Evolutionary conservation across 1,140 invertebrate species (phyloP), one percentile per base, ranked within the genome.

Genomic region (Whitmania pigra): DNA sequence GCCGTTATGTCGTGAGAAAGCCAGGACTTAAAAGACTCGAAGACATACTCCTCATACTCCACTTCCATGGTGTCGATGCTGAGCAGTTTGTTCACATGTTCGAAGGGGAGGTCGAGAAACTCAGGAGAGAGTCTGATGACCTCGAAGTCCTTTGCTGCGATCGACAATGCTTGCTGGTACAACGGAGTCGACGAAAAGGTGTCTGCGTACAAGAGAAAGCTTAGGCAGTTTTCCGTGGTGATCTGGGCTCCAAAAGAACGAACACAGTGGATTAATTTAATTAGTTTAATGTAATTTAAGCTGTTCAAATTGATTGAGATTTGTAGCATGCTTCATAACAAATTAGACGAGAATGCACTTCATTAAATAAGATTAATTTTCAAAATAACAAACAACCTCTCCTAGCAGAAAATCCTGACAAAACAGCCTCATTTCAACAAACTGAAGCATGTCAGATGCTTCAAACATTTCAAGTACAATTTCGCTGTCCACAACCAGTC

Each of bases 381-480:
- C n/a, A 9, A 43, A 40, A 9, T 40, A 36, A 40, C 13, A 7
- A 72, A 29, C n/a, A 66, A 72, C 22, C 43, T 72, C 20, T 29
- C 66, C 57, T 20, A 74, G 27, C 9, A 74, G 53, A 57, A 72
- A 74, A 49, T 74, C 73, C 53, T 74, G 70, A 69, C 73, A 74
- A 66, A 74, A 74, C n/a, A 49, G n/a, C 25, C 73, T 69, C 29
- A 69, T 66, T 67, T 73, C 36, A 9, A 71, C 53, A 74, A 74
- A 74, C 66, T 74, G 70, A 7, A 74, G 66, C 73, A 74, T 74
- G 71, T 74, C 73, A n/a, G 73, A 70, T 6, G 73, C 73, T 31
- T 74, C 73, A 27, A 74, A 74, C 13, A 72, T 72, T 43, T 74
- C 73, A 15, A 74, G 66, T 22, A 55, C 73, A 11, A 71, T 66